Conservation (phyloP, 2,888 invertebrate genomes). For the Lasioglossum lativentre region DNA sequence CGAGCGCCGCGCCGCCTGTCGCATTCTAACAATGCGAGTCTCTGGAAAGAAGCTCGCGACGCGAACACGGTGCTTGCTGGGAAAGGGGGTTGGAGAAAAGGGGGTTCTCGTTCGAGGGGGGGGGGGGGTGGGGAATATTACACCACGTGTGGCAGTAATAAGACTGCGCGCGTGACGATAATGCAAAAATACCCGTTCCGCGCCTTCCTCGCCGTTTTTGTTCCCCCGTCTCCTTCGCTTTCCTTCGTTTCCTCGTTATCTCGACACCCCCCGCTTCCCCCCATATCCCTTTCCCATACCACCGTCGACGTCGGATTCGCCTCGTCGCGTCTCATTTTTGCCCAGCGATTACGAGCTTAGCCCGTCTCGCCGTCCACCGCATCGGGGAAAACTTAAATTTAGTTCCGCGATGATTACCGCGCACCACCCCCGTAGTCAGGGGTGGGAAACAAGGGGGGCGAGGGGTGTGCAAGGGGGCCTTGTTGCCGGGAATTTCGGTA, state of each 20-base stretch:
- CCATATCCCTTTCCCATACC: not conserved
- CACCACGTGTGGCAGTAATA: conserved; percentile 83
- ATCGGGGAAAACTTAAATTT: conserved; percentile 55
- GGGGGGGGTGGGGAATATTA: conserved; percentile 80
- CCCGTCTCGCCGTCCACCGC: conserved; percentile 24
- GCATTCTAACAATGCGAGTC: conserved; percentile 77
- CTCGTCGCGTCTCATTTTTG: conserved; percentile 37
- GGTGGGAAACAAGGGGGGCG: not conserved
- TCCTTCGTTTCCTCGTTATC: conserved; percentile 52
- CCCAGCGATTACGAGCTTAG: conserved; percentile 55
- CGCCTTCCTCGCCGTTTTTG: conserved; percentile 21
- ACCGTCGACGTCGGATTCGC: not conserved
- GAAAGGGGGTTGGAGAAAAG: conserved; percentile 33
- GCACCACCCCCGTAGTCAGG: not conserved
- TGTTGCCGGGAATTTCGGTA: conserved; percentile 20
- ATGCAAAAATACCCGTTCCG: conserved; percentile 78
- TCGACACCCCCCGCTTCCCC: not conserved
- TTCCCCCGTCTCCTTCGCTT: conserved; percentile 20
- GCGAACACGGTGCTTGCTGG: conserved; percentile 41
- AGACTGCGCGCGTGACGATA: conserved; percentile 83
- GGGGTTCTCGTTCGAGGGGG: conserved; percentile 50
- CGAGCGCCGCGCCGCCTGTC: conserved; percentile 73
- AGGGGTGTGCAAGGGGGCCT: not conserved
- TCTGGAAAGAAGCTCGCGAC: conserved; percentile 57
- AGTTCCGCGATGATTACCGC: conserved; percentile 43